Evolutionary conservation across 2,888 invertebrate genomes (phyloP).

Genomic region (Diabrotica balteata): DNA sequence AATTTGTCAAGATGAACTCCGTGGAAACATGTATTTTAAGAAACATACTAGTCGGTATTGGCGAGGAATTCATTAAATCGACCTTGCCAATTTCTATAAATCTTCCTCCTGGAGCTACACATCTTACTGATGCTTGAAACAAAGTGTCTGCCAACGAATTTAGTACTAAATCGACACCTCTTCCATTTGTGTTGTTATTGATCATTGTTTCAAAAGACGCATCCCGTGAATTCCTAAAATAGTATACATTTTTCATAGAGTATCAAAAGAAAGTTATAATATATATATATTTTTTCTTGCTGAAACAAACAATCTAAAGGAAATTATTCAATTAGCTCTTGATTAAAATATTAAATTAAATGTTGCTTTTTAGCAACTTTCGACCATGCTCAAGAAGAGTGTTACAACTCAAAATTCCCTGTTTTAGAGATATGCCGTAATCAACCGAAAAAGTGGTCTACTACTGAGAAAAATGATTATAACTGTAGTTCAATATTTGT

Average conservation of each 20-base stretch:
- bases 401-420: no score
- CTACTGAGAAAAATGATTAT: no score
- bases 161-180: constrained; percentile 88
- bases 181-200: constrained; percentile 79
- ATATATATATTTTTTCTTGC: not conserved
- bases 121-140: constrained; percentile 72
- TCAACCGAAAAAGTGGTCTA: no score
- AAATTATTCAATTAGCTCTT: no score
- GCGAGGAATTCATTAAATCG: constrained; percentile 73
- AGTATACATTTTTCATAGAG: not conserved
- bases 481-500: no score
- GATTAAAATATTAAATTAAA: no score
- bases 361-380: no score
- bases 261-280: constrained; percentile 4
- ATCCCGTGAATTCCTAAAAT: constrained; percentile 78
- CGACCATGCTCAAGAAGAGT: no score
- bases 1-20: constrained; percentile 79
- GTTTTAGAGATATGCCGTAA: no score
- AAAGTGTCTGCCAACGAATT: constrained; percentile 93
- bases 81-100: constrained; percentile 88
- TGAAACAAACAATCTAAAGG: no score
- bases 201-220: constrained; percentile 87
- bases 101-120: constrained; percentile 67
- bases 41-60: constrained; percentile 69
- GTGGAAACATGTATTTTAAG: constrained; percentile 78